These are phyloP conservation scores for Engraulis encrasicolus DNA, from an alignment of 2,113 vertebrate genomes.

Conservation along the genomic window DNA sequence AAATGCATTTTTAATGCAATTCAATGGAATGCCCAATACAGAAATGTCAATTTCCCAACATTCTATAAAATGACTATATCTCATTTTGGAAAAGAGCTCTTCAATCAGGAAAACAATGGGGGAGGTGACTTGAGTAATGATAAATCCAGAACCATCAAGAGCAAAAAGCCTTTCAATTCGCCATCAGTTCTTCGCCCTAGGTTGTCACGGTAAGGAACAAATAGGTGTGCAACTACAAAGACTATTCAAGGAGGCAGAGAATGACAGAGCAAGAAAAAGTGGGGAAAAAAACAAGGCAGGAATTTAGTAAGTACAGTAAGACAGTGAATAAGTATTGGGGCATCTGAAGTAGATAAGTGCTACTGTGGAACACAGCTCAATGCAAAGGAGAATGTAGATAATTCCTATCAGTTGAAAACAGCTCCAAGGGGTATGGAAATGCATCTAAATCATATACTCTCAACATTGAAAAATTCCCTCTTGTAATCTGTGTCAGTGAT, in stretches of 20 bases:
- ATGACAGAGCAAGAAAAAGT: neutral
- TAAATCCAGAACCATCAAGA: slow-evolving; percentile 37
- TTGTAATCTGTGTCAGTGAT: neutral
- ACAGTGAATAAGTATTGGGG: neutral
- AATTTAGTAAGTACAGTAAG: neutral
- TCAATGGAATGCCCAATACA: too few species aligned
- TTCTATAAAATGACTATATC: too few species aligned
- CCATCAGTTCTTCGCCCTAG: slow-evolving; percentile 40
- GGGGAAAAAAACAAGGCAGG: neutral
- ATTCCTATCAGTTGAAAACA: neutral
- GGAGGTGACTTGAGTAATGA: slow-evolving; percentile 24
- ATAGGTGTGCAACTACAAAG: slow-evolving; percentile 4
- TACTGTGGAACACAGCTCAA: neutral
- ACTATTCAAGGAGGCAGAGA: slow-evolving; percentile 6
- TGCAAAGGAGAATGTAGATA: neutral
- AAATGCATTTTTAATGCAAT: too few species aligned
- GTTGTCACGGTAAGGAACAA: slow-evolving; percentile 23
- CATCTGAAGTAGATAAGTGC: neutral
- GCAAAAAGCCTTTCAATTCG: slow-evolving; percentile 41
- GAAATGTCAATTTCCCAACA: too few species aligned
- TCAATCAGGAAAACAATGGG: slow-evolving; percentile 37
- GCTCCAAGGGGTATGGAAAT: neutral
- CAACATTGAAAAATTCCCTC: neutral
- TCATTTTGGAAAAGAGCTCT: too few species aligned
- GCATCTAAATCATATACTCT: neutral